Evolutionary conservation across 2,113 vertebrate genomes (phyloP), one percentile per base, ranked within the genome.

Genomic region (Cercocebus atys): DNA sequence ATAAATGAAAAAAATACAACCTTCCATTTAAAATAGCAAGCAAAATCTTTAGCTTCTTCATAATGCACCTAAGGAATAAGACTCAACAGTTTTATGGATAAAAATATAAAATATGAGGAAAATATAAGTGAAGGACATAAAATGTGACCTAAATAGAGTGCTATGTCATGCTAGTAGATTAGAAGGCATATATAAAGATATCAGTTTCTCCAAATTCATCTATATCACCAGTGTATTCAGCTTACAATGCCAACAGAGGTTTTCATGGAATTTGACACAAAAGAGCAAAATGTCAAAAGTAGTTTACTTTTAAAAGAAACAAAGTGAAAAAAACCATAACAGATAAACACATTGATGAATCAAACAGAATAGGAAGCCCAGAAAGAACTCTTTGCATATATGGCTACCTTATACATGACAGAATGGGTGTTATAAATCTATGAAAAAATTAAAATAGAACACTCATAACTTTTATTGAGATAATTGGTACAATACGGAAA

Each of bases 21-120:
- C 3, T 80, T 93, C 25, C 45, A 90, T 68, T 90, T 93, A 32
- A 20, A 93, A 47, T n/a, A 86, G n/a, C 27, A 96, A 45, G 18
- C 40, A 96, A 80, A 96, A 55, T 9, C 12, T 64, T 90, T 90
- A 94, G 3, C 14, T 82, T 30, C n/a, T 78, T 88, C 50, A 38
- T 64, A 94, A 90, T 66, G 93, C 93, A 87, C 25, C 35, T 80
- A 87, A 90, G 43, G 89, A 95, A 64, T 85, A 9, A 91, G 35
- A 85, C 72, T 88, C 27, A 93, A 75, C 16, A 66, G 14, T 3
- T 82, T 35, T 72, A 35, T 35, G 30, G 22, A 38, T 80, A 90
- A 80, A 94, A n/a, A 64, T 86, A 61, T 57, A 43, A 88, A 95
- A 83, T 93, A 47, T 61, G 32, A 85, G 50, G 40, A 89, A 91